Evolutionary conservation across 2,113 vertebrate genomes (phyloP), one percentile per base, ranked within the genome.

Genomic region (Chaetura pelagica): DNA sequence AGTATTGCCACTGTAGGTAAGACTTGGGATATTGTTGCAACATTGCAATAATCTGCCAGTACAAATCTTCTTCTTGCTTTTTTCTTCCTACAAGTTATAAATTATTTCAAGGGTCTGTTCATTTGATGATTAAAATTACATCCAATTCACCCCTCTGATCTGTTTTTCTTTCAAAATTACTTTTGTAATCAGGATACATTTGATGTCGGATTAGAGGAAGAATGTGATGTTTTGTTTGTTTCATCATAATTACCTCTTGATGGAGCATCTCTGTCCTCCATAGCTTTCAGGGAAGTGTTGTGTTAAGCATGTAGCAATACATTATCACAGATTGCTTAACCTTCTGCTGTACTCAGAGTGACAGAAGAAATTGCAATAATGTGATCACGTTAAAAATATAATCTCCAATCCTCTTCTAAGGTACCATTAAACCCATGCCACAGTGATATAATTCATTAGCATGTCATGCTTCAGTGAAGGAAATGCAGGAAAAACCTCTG

Each of bases 361-460:
- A 54, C 66, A 52, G 72, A 88, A 77, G 71, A 77, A 69, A 58
- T 42, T 63, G 27, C 74, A 69, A 42, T 73, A 35, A 13, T 58
- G 49, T 96, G 87, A 87, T 14, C 40, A 10, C 67, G 30, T 89
- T 87, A 90, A 85, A 85, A 94, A 52, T n/a, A 76, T 32, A 42
- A 22, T 51, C 32, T 90, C 32, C 63, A 67, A 80, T 76, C 54
- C 21, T 89, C 52, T 75, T 46, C 91, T 87, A 86, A 77, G 51
- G 63, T 66, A 44, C 35, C 44, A 62, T 92, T 84, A 91, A 92
- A 61, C 49, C 19, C 0, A 0, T 93, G 22, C 46, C 35, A 24
- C 38, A 20, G 69, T 63, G 48, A 44, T 75, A 26, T 2, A 77
- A 80, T 91, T 87, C 20, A 77, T 93, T 38, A 57, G 27, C 10